Base-by-base conservation (phyloP, 2,888 invertebrate genomes). In the Drosophila mayaguana region DNA sequence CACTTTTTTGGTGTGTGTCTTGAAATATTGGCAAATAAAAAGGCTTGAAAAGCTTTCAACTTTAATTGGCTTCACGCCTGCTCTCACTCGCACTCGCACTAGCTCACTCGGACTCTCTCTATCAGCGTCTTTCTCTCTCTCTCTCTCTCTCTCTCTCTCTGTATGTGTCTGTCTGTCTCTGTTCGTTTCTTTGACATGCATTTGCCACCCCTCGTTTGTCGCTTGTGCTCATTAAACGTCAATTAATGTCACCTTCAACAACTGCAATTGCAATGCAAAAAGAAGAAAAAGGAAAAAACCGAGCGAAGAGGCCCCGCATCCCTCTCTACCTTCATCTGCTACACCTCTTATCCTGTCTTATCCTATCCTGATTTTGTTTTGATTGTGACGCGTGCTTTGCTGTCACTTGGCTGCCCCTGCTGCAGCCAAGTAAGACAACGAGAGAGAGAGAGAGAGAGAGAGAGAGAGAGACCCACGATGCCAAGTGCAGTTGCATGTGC, bases 221-320 rank as follows among this genome's bases (percentile, higher is more conserved):
- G 28, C 56, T 57, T 54, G 22, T 45, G 61, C 66, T 73, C 68
- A 88, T 83, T 83, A 84, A 84, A 84, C 78, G 83, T 83, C 88
- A 88, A 84, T 88, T 88, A 88, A 84, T 88, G 83, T 84, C 83
- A 86, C 78, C 86, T 84, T 86, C 73, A 84, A 83, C 80, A 88
- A 88, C 82, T 88, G 83, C 88, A 88, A 79, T 83, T 70, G 88
- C 82, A 81, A 59, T 65, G 53, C 63, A 16, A n/a, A n/a, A 38
- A 36, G 6, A 38, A 2, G 6, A 6, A 38, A 16, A 16, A 5
- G 14, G 14, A 14, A 16, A 16, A 16, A 38, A 38, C 2, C 6
- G 16, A 36, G 16, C 36, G 36, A 16, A 16, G 14, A 36, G 36
- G 36, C 78, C 48, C 9, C 16, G 16, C 16, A 3, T 8, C 16